Evolutionary conservation across 2,888 invertebrate species (phyloP), one percentile per base, ranked within the genome.

Genomic region (Nymphalis c-album): DNA sequence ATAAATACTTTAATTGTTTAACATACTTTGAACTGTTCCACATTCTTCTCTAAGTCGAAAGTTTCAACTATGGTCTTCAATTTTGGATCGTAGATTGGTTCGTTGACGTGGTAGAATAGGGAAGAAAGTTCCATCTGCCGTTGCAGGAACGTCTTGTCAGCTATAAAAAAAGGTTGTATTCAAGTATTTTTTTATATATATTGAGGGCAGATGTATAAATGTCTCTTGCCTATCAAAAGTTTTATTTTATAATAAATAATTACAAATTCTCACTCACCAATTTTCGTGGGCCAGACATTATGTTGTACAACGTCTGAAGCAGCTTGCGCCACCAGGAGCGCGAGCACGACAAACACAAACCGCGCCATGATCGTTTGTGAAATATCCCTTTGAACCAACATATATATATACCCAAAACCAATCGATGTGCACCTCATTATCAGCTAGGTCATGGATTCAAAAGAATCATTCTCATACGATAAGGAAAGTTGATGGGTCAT

Each of bases 81-180:
- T 73, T 94, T 92, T 47, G 90, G 83, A 75, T 92, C 81, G 64
- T 93, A 89, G 72, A 94, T 89, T 0, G 94, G 94, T 81, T 96
- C 95, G 73, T 94, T 93, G 5, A 92, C 81, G 70, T 93, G 93
- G 79, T 86, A 91, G 74, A 85, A 92, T 26, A 94, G 82, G 10
- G 80, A 73, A 70, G 90, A 80, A 53, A 94, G 78, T 48, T 87
- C 87, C 71, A 88, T 81, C 77, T 94, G 94, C 45, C 82, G 86
- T 69, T 83, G 76, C 58, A 93, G 79, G 64, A 83, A 84, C 10
- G 76, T 90, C 74, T 92, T 90, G 75, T 94, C 93, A 67, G 93
- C 95, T 94, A 74, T 35, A 57, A 7, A 57, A 35, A 18, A 57
- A 57, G 7, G 18, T 18, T 2, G 17, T 22, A 17, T 18, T 46